Conservation (phyloP, 2,113 vertebrate species). For the Anser cygnoides region DNA sequence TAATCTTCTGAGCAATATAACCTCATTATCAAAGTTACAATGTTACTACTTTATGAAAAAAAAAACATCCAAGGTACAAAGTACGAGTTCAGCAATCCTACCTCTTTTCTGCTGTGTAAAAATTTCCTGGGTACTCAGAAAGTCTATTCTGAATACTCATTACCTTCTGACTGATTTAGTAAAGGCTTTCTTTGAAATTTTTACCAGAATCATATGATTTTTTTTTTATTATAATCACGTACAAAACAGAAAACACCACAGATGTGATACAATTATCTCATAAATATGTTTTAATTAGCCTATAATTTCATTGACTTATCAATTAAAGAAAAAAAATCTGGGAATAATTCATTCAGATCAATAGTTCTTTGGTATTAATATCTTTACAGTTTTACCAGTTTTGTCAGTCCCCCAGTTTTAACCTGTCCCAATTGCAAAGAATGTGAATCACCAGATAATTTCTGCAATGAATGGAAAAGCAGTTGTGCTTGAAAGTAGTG, state of each 20-base stretch:
- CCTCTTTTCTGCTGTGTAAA: not conserved
- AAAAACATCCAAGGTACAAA: not conserved
- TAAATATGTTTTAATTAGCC: not conserved
- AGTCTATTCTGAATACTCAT: not conserved
- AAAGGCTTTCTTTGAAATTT: not conserved
- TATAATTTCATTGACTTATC: not conserved
- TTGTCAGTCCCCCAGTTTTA: not conserved
- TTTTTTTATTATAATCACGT: not conserved
- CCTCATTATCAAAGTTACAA: not conserved
- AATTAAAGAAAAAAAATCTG: not conserved
- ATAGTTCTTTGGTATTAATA: too few relatives aligned
- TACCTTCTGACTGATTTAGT: not conserved
- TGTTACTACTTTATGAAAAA: not conserved
- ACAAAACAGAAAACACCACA: not conserved
- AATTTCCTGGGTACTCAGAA: not conserved
- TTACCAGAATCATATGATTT: not conserved
- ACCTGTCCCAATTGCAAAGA: not conserved
- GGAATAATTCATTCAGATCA: not conserved
- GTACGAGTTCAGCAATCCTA: not conserved
- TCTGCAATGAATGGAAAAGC: not conserved
- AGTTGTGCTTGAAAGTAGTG: not conserved
- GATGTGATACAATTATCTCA: not conserved
- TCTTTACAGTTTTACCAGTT: not conserved
- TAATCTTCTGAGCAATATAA: constrained; percentile 11
- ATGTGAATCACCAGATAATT: not conserved